A percentile compares a stretch with the other conserved stretches of the same genome.
phyloP scores from a whole-genome alignment of 2,888 invertebrate species.

The Fragum whitleyi region DNA sequence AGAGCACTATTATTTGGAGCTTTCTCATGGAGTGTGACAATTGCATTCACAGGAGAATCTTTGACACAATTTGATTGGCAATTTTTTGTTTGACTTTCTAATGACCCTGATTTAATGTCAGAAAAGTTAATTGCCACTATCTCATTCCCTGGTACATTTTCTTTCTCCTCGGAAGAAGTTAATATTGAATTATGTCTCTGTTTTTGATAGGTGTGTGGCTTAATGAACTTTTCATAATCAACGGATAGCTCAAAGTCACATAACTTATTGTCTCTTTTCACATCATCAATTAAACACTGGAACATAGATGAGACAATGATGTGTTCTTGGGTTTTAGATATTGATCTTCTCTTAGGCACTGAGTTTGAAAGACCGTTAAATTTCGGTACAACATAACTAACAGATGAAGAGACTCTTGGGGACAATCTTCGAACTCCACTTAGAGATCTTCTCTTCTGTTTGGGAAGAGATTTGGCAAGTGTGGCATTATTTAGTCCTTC shows the following conservation, averaged over 20 bases:
- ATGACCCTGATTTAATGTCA: background rate
- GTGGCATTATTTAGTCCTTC: background rate
- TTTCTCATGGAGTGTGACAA: background rate
- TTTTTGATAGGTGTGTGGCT: background rate
- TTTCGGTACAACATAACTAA: background rate
- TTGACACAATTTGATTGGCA: background rate
- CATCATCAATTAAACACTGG: slow-evolving; percentile 77
- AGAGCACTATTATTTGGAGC: background rate
- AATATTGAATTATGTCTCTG: background rate
- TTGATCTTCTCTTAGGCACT: background rate
- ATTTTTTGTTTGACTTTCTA: background rate
- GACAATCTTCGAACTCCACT: background rate
- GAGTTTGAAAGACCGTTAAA: background rate
- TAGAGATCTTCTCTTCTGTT: slow-evolving; percentile 21
- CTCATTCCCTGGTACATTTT: background rate
- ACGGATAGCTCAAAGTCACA: slow-evolving; percentile 39
- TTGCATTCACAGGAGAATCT: background rate
- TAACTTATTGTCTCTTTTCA: slow-evolving; percentile 60
- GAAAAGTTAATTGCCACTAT: too few relatives aligned
- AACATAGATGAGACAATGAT: slow-evolving; percentile 74
- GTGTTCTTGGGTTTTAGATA: slow-evolving; percentile 5
- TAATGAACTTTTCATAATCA: slow-evolving; percentile 2
- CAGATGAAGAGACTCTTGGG: slow-evolving; percentile 2
- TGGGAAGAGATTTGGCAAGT: background rate
- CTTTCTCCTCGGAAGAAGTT: background rate